Evolutionary conservation across 1,140 invertebrate species (phyloP), one percentile per base, ranked within the genome.

Genomic region (Batillaria attramentaria): DNA sequence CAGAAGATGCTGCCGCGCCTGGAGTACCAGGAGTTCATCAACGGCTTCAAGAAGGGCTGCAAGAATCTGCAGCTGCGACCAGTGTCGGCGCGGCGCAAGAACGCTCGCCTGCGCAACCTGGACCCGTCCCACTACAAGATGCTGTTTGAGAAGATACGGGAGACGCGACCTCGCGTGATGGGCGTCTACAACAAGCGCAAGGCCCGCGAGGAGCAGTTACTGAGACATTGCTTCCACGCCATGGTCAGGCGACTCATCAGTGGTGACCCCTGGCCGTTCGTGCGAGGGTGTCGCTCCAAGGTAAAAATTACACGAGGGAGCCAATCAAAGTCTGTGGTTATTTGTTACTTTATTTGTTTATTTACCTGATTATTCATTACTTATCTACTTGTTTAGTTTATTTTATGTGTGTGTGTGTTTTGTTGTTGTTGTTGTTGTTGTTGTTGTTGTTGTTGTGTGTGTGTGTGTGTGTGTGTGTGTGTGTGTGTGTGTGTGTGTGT

Each of bases 21-120:
- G 80, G 80, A 81, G 31, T 81, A 81, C 50, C 65, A 74, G n/a
- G 80, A 81, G 20, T 81, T 81, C 72, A 81, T 81, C 76, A 39
- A 65, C 18, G 73, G 62, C 60, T 81, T 81, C 65, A 81, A 81
- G 69, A 62, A 73, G 16, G 80, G 76, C 35, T 81, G 80, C 62
- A 72, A 66, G 42, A 78, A 72, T 28, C 70, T 54, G 50, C 70
- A 37, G 57, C 33, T 54, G 57, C 39, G 60, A 1, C 72, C 69
- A 13, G 41, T 39, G 60, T 54, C 39, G 2, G 68, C 50, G 1
- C 50, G 77, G 31, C 42, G 42, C 16, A 78, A 57, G 70, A 73
- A 77, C 31, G 72, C 80, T 28, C 42, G 76, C 0, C 72, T 81
- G 60, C 76, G 80, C 28, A 74, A 77, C 39, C 72, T 81, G 35